Evolutionary conservation across 1,140 invertebrate genomes (phyloP).

Genomic region (Procambarus virginalis): DNA sequence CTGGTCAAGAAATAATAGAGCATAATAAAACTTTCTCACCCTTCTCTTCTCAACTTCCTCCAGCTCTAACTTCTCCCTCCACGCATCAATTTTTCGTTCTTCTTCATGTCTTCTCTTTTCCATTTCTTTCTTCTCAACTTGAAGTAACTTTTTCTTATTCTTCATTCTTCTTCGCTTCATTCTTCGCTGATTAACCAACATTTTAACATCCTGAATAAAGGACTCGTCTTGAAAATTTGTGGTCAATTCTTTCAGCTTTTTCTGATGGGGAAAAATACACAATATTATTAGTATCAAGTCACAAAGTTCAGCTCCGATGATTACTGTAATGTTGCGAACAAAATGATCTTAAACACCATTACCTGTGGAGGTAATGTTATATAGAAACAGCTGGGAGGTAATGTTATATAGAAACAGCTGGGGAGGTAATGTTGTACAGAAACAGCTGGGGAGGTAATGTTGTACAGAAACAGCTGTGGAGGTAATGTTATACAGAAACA

Average conservation of each 20-base stretch:
- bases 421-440: too few relatives aligned
- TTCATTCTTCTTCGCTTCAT: slow-evolving; percentile 35
- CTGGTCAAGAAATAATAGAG: too few relatives aligned
- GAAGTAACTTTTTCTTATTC: slow-evolving; percentile 72
- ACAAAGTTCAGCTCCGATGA: too few relatives aligned
- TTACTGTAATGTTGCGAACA: too few relatives aligned
- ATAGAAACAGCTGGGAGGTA: too few relatives aligned
- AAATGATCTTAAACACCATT: too few relatives aligned
- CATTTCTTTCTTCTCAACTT: slow-evolving; percentile 73
- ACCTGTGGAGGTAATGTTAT: too few relatives aligned
- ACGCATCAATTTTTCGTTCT: slow-evolving; percentile 79
- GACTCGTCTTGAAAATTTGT: slow-evolving; percentile 24
- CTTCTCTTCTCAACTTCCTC: slow-evolving; percentile 79
- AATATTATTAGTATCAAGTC: too few relatives aligned
- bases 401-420: too few relatives aligned
- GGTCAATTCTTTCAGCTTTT: neutral
- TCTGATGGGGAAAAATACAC: slow-evolving; percentile 11
- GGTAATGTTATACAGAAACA: too few relatives aligned
- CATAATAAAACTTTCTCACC: slow-evolving; percentile 72
- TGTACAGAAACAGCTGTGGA: too few relatives aligned
- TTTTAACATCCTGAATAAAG: slow-evolving; percentile 9
- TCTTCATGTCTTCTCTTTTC: slow-evolving; percentile 75
- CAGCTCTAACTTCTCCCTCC: slow-evolving; percentile 78
- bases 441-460: too few relatives aligned
- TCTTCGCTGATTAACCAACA: slow-evolving; percentile 14